Conservation (phyloP, 2,888 invertebrate species). For the Hoplodrina ambigua region DNA sequence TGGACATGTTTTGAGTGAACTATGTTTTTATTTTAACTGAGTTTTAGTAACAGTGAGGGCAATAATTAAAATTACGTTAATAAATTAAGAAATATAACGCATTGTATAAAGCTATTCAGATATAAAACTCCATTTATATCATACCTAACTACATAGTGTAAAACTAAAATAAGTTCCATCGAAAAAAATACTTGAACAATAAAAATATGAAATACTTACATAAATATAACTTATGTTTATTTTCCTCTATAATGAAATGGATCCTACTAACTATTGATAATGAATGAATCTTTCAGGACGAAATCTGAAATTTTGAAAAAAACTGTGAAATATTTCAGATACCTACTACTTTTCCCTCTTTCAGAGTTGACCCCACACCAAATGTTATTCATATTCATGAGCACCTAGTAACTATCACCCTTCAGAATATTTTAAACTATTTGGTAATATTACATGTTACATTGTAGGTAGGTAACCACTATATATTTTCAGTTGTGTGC, state of each 20-base stretch:
- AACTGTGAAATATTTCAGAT: neutral
- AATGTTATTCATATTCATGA: neutral
- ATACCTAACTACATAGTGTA: constrained; percentile 6
- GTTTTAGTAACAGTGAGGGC: constrained; percentile 26
- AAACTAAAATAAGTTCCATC: constrained; percentile 13
- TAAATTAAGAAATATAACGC: constrained; percentile 1
- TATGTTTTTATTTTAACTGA: constrained; percentile 24
- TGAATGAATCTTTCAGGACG: no score
- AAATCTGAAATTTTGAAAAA: no score
- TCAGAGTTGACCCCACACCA: neutral
- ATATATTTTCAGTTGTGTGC: constrained; percentile 18
- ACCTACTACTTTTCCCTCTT: neutral
- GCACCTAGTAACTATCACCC: neutral
- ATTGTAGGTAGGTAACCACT: neutral
- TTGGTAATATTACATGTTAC: neutral
- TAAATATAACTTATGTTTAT: constrained; percentile 36
- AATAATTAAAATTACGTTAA: constrained; percentile 19
- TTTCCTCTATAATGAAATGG: neutral
- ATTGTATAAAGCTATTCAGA: neutral
- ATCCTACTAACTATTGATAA: neutral
- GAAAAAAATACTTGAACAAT: constrained; percentile 19
- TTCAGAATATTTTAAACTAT: neutral
- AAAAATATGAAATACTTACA: constrained; percentile 20
- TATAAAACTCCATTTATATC: constrained; percentile 7
- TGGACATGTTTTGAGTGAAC: constrained; percentile 36